phyloP scores from a whole-genome alignment of 1,140 invertebrate species.

The Penaeus vannamei region DNA sequence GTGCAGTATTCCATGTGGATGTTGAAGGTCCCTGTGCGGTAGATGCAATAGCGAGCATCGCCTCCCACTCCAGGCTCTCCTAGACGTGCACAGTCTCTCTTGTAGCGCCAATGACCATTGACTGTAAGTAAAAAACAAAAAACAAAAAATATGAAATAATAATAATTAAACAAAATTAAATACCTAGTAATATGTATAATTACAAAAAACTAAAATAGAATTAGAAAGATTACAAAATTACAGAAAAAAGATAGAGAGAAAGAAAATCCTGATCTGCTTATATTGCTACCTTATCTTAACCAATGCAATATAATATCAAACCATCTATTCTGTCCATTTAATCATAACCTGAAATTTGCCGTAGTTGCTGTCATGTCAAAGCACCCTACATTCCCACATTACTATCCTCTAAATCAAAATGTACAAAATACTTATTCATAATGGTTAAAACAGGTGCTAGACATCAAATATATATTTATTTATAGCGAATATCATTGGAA shows the following conservation, averaged over 20 bases:
- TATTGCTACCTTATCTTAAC: too few species aligned
- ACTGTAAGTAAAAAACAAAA: constrained; percentile 76
- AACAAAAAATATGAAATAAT: constrained; percentile 23
- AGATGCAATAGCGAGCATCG: constrained; percentile 91
- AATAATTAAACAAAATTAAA: not conserved
- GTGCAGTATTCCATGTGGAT: constrained; percentile 95
- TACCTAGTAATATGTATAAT: not conserved
- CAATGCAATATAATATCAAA: too few species aligned
- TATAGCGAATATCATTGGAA: too few species aligned
- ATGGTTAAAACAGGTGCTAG: too few species aligned
- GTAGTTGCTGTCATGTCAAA: not conserved
- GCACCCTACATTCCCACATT: not conserved
- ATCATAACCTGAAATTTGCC: too few species aligned
- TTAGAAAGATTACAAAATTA: not conserved
- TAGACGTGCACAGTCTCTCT: constrained; percentile 89
- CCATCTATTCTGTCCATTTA: too few species aligned
- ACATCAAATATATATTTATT: too few species aligned
- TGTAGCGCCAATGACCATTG: constrained; percentile 91
- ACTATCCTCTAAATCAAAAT: too few species aligned
- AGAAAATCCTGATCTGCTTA: too few species aligned
- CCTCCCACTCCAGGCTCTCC: constrained; percentile 91
- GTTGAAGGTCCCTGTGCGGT: constrained; percentile 92
- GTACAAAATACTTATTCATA: too few species aligned
- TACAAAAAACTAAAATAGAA: too few species aligned
- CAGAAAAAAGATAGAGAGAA: too few species aligned